These are phyloP conservation scores for Burhinus bistriatus DNA, from an alignment of 2,113 vertebrate genomes.

Conservation along the genomic window DNA sequence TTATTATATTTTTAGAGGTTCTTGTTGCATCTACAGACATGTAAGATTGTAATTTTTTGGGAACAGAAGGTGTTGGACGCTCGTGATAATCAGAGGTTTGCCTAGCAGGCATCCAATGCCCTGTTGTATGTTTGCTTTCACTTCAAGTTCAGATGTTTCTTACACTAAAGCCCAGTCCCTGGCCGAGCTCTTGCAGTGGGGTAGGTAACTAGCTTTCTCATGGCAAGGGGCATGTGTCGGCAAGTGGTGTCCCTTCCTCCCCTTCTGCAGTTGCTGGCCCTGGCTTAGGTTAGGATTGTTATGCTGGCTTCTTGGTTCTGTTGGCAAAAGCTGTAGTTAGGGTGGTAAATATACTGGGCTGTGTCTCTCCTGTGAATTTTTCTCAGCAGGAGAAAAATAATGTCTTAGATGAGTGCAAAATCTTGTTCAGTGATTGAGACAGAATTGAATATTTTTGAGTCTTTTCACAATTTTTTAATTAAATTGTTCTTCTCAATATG, in stretches of 20 bases:
- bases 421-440: neutral
- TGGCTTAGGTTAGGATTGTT: neutral
- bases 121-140: neutral
- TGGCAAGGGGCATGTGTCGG: neutral
- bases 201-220: neutral
- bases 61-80: neutral
- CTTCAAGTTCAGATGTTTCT: neutral
- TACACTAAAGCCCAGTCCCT: neutral
- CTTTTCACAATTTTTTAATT: neutral
- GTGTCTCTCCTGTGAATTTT: neutral
- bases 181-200: neutral
- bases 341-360: neutral
- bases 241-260: neutral
- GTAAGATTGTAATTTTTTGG: neutral
- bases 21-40: neutral
- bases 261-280: neutral
- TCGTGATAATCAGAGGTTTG: accelerated
- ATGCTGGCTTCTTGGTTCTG: neutral
- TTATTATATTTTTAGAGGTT: neutral
- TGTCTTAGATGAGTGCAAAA: neutral
- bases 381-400: neutral
- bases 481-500: neutral
- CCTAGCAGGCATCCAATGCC: neutral
- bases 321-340: neutral
- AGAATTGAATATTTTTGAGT: neutral